Conservation (phyloP, 2,888 invertebrate species). For the Epistrophella euchroma region DNA sequence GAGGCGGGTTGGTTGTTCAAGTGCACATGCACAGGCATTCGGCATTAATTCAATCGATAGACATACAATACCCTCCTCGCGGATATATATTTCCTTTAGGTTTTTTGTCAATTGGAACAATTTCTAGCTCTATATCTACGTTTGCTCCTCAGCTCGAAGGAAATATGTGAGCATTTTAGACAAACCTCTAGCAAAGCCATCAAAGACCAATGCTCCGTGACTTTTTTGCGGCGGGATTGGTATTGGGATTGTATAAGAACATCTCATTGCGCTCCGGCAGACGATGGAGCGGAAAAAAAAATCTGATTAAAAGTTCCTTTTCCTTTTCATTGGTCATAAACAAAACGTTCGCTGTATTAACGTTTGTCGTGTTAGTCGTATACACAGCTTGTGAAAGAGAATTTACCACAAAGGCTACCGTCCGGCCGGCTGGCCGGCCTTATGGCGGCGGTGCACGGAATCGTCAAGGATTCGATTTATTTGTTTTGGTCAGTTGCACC, state of each 20-base stretch:
- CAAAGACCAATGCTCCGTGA: slow-evolving; percentile 44
- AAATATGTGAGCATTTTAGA: slow-evolving; percentile 53
- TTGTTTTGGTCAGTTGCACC: slow-evolving; percentile 40
- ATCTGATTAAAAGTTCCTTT: slow-evolving; percentile 67
- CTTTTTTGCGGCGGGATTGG: slow-evolving; percentile 37
- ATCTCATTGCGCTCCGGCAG: slow-evolving; percentile 15
- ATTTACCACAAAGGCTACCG: slow-evolving; percentile 6
- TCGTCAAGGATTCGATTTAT: slow-evolving; percentile 42
- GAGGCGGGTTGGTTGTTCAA: slow-evolving; percentile 48
- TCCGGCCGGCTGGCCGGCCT: background rate
- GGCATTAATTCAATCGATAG: slow-evolving; percentile 66
- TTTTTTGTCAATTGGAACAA: slow-evolving; percentile 56
- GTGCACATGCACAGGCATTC: slow-evolving; percentile 65
- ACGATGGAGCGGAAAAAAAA: slow-evolving; percentile 61
- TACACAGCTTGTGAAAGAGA: slow-evolving; percentile 2
- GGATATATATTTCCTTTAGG: slow-evolving; percentile 10
- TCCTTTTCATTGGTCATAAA: slow-evolving; percentile 69
- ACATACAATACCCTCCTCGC: slow-evolving; percentile 16
- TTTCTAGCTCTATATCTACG: slow-evolving; percentile 33
- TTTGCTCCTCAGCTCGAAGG: slow-evolving; percentile 14
- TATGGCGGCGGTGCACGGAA: slow-evolving; percentile 3
- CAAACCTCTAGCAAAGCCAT: background rate
- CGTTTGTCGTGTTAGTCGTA: background rate
- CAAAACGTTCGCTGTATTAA: slow-evolving; percentile 18
- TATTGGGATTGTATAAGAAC: slow-evolving; percentile 1